Conservation (phyloP, 2,113 vertebrate species). For the Benitochromis conjunctus region DNA sequence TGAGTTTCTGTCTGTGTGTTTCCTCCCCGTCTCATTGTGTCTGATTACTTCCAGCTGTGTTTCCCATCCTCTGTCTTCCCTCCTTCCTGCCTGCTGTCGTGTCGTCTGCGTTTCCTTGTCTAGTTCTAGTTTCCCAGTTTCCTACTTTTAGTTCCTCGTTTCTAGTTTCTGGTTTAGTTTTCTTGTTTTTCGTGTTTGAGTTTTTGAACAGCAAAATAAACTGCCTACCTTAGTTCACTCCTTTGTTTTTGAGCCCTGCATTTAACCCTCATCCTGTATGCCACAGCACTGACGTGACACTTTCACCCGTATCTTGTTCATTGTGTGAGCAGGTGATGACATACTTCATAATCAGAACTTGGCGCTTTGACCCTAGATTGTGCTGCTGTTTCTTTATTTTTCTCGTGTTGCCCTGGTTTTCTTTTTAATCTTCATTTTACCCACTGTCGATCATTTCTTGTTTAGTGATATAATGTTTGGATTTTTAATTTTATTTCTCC, state of each 20-base stretch:
- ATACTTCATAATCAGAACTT: background rate
- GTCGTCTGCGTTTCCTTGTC: background rate
- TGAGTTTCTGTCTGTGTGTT: background rate
- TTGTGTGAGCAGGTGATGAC: background rate
- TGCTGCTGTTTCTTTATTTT: background rate
- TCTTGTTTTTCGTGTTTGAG: background rate
- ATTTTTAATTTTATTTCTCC: background rate
- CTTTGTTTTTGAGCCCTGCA: background rate
- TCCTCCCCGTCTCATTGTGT: background rate
- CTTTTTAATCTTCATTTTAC: background rate
- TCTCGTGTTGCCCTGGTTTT: background rate
- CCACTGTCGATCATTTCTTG: background rate
- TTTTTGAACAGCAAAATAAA: rapidly evolving
- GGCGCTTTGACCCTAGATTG: background rate
- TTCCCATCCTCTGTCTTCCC: background rate
- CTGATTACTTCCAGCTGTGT: background rate
- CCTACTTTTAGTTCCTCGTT: background rate
- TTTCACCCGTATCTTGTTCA: background rate
- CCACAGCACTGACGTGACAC: rapidly evolving
- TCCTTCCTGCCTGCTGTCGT: background rate
- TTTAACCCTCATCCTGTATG: background rate
- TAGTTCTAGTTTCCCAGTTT: background rate
- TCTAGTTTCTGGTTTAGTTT: background rate
- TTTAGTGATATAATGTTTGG: background rate
- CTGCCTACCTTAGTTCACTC: background rate